Evolutionary conservation across 1,140 invertebrate genomes (phyloP).

Genomic region (Penaeus vannamei): DNA sequence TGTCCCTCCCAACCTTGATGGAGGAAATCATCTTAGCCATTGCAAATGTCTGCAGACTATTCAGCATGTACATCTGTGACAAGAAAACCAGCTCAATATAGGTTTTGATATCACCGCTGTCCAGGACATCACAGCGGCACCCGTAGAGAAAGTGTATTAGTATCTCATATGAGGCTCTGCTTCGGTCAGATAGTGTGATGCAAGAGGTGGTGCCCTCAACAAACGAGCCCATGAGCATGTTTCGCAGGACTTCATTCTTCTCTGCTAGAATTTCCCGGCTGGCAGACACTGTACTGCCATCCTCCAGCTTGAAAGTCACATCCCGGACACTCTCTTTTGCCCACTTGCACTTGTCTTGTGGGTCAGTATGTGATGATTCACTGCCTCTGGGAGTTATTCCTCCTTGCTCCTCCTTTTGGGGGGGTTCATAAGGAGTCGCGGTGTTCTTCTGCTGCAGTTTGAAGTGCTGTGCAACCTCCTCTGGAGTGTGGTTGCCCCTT

Average conservation of each 20-base stretch:
- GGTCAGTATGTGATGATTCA: no score
- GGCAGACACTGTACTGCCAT: slow-evolving; percentile 42
- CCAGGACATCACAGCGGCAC: slow-evolving; percentile 42
- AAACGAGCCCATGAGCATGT: slow-evolving; percentile 49
- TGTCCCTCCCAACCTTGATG: slow-evolving; percentile 37
- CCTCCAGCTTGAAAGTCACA: slow-evolving; percentile 50
- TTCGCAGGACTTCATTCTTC: slow-evolving; percentile 52
- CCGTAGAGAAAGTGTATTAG: slow-evolving; percentile 50
- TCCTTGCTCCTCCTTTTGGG: no score
- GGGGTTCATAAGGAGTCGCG: no score
- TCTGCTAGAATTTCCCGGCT: slow-evolving; percentile 44
- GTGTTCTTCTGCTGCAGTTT: slow-evolving; percentile 12
- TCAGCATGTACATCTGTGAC: slow-evolving; percentile 55
- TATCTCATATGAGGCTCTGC: slow-evolving; percentile 29
- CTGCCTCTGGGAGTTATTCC: no score
- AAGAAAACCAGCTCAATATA: slow-evolving; percentile 52
- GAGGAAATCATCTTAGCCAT: slow-evolving; percentile 24
- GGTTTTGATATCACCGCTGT: neutral
- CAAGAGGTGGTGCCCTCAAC: slow-evolving; percentile 41
- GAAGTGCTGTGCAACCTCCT: slow-evolving; percentile 48
- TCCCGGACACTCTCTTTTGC: neutral
- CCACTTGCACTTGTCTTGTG: no score
- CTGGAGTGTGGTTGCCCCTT: slow-evolving; percentile 31
- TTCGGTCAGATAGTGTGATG: slow-evolving; percentile 4
- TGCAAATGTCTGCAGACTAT: slow-evolving; percentile 39